Base-by-base conservation (phyloP, 2,888 invertebrate species). In the Antheraea yamamai region DNA sequence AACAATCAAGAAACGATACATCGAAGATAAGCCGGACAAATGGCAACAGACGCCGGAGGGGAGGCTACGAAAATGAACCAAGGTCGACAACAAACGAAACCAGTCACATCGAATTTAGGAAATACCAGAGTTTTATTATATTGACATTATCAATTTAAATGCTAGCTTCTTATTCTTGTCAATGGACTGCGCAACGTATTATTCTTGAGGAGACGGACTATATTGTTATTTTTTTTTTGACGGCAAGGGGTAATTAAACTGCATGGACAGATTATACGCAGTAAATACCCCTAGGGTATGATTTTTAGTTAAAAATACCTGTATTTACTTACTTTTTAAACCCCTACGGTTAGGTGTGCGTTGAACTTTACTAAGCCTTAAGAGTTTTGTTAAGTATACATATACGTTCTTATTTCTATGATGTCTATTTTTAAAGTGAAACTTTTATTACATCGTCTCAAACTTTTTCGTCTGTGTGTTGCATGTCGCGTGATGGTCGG, bases 1-100 rank as follows among this genome's bases (percentile, higher is more conserved):
- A 68, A 75, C 39, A 52, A 72, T 70, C 72, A 74, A 26, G 75
- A 75, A 7, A 70, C 20, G 39, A 70, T 70, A 70, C 12, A 70
- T 70, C n/a, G 39, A 18, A 70, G 70, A 97, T 97, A 64, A 97
- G 97, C 71, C 97, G 97, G 79, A 97, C 97, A 95, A 98, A 97
- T 81, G 98, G 98, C 89, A 98, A 98, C 95, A 98, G 98, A 87
- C 97, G 97, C 88, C 96, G 97, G 92, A 98, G 98, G 91, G 98
- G 98, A 75, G 97, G 39, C 70, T 39, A 97, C 94, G 98, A 97
- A 90, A 97, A 97, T 92, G 98, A 97, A 85, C 97, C 97, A 88
- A 97, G 97, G 87, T 96, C 96, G 87, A 97, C 97, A 88, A 97
- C 97, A 90, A 97, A 97, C 39, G 2, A 70, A 70, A 70, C 70